A percentile compares a stretch with the other conserved stretches of the same genome.
Evolutionary conservation across 2,113 vertebrate genomes (phyloP).

Genomic region (Plectropomus leopardus): DNA sequence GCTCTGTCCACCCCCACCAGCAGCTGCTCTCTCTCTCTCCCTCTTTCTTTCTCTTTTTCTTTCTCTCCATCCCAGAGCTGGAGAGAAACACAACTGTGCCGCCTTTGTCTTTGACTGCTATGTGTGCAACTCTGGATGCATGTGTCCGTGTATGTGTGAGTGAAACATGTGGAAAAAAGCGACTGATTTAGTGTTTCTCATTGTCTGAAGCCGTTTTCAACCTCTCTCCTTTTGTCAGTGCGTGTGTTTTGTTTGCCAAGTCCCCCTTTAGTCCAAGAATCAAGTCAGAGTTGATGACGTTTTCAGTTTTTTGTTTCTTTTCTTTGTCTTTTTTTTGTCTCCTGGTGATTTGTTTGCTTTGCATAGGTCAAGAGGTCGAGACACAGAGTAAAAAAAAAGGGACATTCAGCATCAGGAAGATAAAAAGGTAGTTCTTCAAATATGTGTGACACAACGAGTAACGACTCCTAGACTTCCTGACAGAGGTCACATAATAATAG

Average conservation of each 20-base stretch:
- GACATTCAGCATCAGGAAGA: slow-evolving; percentile 93
- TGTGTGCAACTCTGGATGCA: slow-evolving; percentile 81
- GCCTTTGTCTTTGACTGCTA: slow-evolving; percentile 74
- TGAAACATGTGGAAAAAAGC: slow-evolving; percentile 71
- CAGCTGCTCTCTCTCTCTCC: slow-evolving; percentile 64
- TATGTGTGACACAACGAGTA: slow-evolving; percentile 86
- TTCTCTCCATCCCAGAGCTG: slow-evolving; percentile 73
- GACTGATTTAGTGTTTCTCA: slow-evolving; percentile 78
- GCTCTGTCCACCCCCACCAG: slow-evolving; percentile 82
- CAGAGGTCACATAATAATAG: slow-evolving; percentile 83
- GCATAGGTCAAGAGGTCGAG: slow-evolving; percentile 85
- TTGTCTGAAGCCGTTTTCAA: slow-evolving; percentile 73
- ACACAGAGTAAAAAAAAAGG: slow-evolving; percentile 80
- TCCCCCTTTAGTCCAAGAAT: slow-evolving; percentile 76
- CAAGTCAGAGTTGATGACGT: slow-evolving; percentile 77
- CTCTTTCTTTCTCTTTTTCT: slow-evolving; percentile 51
- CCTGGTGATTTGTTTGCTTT: slow-evolving; percentile 80
- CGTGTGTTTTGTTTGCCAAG: slow-evolving; percentile 77
- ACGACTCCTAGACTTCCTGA: slow-evolving; percentile 84
- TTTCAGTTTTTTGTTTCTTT: slow-evolving; percentile 68
- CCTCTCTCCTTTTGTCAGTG: slow-evolving; percentile 74
- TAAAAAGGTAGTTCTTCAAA: slow-evolving; percentile 83
- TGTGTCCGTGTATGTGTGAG: slow-evolving; percentile 77
- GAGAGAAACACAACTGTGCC: slow-evolving; percentile 88
- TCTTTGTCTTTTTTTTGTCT: slow-evolving; percentile 67